Percentiles rank a stretch among this genome's conserved stretches.
phyloP scores from a whole-genome alignment of 2,888 invertebrate genomes.

The Sinopyrophorus schimmeli region DNA sequence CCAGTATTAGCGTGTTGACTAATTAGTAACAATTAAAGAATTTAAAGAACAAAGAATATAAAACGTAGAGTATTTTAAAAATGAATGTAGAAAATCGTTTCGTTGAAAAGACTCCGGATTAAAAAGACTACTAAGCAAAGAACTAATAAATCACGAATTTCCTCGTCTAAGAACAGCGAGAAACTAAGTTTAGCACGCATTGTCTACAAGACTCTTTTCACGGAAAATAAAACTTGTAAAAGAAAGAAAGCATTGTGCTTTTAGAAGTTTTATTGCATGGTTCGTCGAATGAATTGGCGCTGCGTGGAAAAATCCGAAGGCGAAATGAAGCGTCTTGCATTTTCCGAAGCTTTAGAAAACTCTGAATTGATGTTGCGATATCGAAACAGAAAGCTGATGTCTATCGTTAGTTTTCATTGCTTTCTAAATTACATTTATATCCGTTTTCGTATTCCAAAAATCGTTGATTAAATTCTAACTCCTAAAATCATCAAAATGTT shows the following conservation, averaged over 20 bases:
- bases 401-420: constrained; percentile 24
- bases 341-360: constrained; percentile 23
- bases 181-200: constrained; percentile 30
- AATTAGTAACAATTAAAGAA: too few species aligned
- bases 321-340: constrained; percentile 25
- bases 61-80: too few species aligned
- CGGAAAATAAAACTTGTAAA: constrained; percentile 39
- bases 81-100: too few species aligned
- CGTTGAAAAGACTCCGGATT: too few species aligned
- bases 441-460: too few species aligned
- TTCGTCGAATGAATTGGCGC: constrained; percentile 26
- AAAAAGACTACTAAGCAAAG: constrained; percentile 15
- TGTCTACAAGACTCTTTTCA: constrained; percentile 35
- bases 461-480: too few species aligned
- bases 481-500: too few species aligned
- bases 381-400: constrained; percentile 21
- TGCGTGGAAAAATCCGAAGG: constrained; percentile 28
- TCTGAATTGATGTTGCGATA: constrained; percentile 19
- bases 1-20: too few species aligned
- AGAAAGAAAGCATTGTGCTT: constrained; percentile 31
- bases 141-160: constrained; percentile 28
- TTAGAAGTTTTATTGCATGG: constrained; percentile 30
- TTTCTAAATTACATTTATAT: too few species aligned
- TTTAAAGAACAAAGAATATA: too few species aligned
- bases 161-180: constrained; percentile 21